A percentile compares a stretch with the other conserved stretches of the same genome.
Conservation (phyloP, 1,140 invertebrate species). For the Babylonia areolata region DNA sequence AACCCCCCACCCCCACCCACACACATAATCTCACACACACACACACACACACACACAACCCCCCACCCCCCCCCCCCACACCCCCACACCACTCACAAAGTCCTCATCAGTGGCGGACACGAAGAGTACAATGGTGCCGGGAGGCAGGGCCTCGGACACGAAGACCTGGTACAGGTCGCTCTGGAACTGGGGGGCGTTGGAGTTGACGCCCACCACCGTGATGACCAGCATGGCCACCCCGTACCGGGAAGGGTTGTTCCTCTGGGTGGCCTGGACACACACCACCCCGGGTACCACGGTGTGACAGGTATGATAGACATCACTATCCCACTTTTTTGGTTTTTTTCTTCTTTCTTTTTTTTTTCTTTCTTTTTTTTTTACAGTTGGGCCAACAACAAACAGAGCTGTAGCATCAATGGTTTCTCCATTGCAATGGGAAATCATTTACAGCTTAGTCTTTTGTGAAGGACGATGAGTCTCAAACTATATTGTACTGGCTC, state of each 20-base stretch:
- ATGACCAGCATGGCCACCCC: slow-evolving; percentile 49
- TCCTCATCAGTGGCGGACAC: slow-evolving; percentile 87
- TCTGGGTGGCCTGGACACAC: slow-evolving; percentile 52
- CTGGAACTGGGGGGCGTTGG: slow-evolving; percentile 87
- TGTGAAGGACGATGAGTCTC: too few relatives aligned
- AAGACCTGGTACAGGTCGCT: slow-evolving; percentile 82
- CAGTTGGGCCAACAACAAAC: too few relatives aligned
- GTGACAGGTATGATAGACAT: too few relatives aligned
- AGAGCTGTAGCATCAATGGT: too few relatives aligned
- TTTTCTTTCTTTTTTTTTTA: too few relatives aligned
- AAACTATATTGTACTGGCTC: too few relatives aligned
- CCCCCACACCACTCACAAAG: slow-evolving; percentile 41
- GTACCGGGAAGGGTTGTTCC: slow-evolving; percentile 51
- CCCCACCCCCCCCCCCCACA: neutral
- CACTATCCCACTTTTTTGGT: too few relatives aligned
- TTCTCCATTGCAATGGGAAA: too few relatives aligned
- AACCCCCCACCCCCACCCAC: neutral
- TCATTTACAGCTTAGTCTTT: too few relatives aligned
- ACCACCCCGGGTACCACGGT: too few relatives aligned
- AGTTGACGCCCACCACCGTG: slow-evolving; percentile 78
- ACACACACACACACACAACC: neutral
- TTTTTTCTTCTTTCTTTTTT: too few relatives aligned
- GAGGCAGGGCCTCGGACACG: slow-evolving; percentile 77
- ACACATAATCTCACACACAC: neutral
- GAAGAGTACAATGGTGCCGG: slow-evolving; percentile 76